Evolutionary conservation across 1,140 invertebrate species (phyloP).

Genomic region (Drosophila serrata): DNA sequence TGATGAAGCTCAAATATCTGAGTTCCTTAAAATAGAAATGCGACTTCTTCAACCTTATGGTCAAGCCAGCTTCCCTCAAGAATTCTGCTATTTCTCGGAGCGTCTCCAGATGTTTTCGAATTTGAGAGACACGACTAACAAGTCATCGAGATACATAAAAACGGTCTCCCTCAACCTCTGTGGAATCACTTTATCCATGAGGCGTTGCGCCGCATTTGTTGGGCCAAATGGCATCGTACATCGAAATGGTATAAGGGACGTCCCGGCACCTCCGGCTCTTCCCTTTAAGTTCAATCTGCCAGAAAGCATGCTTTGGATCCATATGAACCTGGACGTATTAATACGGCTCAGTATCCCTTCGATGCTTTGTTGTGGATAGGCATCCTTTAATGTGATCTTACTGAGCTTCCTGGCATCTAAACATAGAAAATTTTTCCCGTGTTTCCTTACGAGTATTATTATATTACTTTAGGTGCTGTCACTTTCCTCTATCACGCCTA

Average conservation of each 20-base stretch:
- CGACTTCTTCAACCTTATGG: constrained; percentile 85
- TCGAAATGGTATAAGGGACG: neutral
- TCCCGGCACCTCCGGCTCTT: neutral
- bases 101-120: neutral
- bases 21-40: constrained; percentile 71
- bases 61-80: constrained; percentile 73
- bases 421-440: too few relatives aligned
- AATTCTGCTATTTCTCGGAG: neutral
- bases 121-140: neutral
- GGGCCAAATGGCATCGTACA: constrained; percentile 2
- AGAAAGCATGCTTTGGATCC: too few relatives aligned
- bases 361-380: too few relatives aligned
- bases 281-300: too few relatives aligned
- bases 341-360: too few relatives aligned
- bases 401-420: too few relatives aligned
- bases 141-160: neutral
- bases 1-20: too few relatives aligned
- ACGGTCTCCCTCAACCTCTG: neutral
- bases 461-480: neutral
- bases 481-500: neutral
- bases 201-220: constrained; percentile 5
- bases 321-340: too few relatives aligned
- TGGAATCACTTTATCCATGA: neutral
- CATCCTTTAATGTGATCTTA: too few relatives aligned
- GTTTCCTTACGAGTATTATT: too few relatives aligned